These are phyloP conservation scores for Avahi laniger DNA, from an alignment of 2,797 vertebrate species.

Conservation along the genomic window DNA sequence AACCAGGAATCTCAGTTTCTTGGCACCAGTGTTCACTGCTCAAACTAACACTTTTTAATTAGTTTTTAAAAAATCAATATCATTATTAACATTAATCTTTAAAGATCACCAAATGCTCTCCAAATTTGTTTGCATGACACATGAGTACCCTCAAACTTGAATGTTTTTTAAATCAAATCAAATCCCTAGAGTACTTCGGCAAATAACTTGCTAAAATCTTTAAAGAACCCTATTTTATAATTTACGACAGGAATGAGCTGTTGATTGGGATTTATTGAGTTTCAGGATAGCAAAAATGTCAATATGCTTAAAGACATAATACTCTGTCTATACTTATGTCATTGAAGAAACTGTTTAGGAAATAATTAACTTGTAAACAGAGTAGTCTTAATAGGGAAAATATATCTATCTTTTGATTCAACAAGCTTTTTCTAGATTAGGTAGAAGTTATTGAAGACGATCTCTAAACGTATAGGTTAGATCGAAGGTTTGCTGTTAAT, in stretches of 20 bases:
- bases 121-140: neutral
- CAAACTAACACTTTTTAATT: conserved; percentile 15
- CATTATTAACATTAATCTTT: neutral
- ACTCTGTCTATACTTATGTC: neutral
- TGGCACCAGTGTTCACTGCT: neutral
- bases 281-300: neutral
- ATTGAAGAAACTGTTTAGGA: neutral
- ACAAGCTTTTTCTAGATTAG: neutral
- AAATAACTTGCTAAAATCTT: conserved; percentile 28
- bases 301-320: neutral
- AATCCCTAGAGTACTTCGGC: neutral
- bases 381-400: neutral
- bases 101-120: neutral
- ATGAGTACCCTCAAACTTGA: neutral
- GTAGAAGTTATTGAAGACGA: neutral
- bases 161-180: conserved; percentile 31
- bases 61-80: neutral
- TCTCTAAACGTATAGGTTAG: neutral
- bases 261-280: neutral
- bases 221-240: neutral
- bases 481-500: neutral
- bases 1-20: neutral
- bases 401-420: neutral
- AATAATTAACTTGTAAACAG: neutral
- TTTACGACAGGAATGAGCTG: neutral